Base-by-base conservation (phyloP, 2,888 invertebrate genomes). In the Polietes domitor region DNA sequence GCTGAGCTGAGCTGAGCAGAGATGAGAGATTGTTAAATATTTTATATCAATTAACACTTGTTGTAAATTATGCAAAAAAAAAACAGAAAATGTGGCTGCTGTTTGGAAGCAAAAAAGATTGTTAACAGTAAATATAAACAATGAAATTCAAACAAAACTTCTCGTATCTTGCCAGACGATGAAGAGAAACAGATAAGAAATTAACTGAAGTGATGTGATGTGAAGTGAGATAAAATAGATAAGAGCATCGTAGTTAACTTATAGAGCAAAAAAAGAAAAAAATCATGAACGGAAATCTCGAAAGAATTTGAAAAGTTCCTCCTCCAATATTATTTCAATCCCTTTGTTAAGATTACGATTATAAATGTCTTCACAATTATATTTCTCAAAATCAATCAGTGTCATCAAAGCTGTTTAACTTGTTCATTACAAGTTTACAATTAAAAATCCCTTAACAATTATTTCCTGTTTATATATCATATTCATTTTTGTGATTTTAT, bases 31-130 rank as follows among this genome's bases (percentile, higher is more conserved):
- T 68, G 26, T 74, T 77, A 58, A 72, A 72, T 53, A 72, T 55
- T 72, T 55, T 63, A 74, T 75, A 78, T 65, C 78, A 77, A 77
- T 74, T 82, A 82, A 43, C 82, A 75, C 78, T 75, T 63, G 71
- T 65, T 78, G 78, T 82, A 82, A 82, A 82, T 82, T 75, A 75
- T 75, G 61, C 28, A 21, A 43, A 63, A 28, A 6, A 74, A 47
- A 53, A 74, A 37, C 7, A 9, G 12, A 37, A 37, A 37, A 37
- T 37, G 37, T 53, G 53, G 24, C 19, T n/a, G 37, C 41, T 65
- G 68, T 58, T 43, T 41, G 63, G 26, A 37, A 55, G 12, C 65
- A 79, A 19, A 74, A 32, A 6, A 68, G 3, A 37, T 24, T 65
- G 71, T 75, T 82, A 72, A 65, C 15, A 53, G 63, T 28, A 76